Evolutionary conservation across 2,888 invertebrate species (phyloP).

Genomic region (Podabrus alpinus): DNA sequence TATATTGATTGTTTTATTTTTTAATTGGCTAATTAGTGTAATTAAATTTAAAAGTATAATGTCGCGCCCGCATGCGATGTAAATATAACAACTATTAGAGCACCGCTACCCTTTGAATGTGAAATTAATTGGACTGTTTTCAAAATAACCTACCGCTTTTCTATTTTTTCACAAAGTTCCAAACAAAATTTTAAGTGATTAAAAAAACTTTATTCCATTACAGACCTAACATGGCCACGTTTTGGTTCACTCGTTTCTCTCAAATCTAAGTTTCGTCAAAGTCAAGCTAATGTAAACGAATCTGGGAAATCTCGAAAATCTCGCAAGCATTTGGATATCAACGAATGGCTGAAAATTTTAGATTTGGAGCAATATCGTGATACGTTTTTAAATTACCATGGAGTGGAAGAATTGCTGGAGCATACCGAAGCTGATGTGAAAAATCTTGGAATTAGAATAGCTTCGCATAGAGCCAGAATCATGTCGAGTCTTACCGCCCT

Average conservation of each 20-base stretch:
- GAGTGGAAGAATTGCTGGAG: conserved; percentile 64
- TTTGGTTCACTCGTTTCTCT: conserved; percentile 49
- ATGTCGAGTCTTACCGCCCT: conserved; percentile 67
- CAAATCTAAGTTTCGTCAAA: conserved; percentile 43
- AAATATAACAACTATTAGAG: neutral
- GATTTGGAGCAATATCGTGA: conserved; percentile 63
- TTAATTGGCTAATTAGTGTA: neutral
- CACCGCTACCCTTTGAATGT: neutral
- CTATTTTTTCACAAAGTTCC: neutral
- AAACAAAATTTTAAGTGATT: neutral
- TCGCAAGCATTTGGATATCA: conserved; percentile 60
- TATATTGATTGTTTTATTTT: neutral
- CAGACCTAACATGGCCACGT: conserved; percentile 50
- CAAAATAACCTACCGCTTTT: neutral
- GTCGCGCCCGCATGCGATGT: neutral
- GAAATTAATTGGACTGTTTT: neutral
- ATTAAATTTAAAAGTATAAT: neutral
- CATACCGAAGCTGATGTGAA: conserved; percentile 64
- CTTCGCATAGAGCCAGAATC: conserved; percentile 67
- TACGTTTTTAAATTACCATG: conserved; percentile 58
- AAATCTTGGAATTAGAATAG: conserved; percentile 64
- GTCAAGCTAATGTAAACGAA: conserved; percentile 15
- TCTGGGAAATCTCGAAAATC: conserved; percentile 11
- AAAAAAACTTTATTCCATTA: neutral
- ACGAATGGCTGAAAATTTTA: conserved; percentile 64